Percentiles rank a stretch among this genome's conserved stretches.
These are phyloP conservation scores for Cheilosia soror DNA, from an alignment of 2,888 invertebrate genomes.

Conservation along the genomic window DNA sequence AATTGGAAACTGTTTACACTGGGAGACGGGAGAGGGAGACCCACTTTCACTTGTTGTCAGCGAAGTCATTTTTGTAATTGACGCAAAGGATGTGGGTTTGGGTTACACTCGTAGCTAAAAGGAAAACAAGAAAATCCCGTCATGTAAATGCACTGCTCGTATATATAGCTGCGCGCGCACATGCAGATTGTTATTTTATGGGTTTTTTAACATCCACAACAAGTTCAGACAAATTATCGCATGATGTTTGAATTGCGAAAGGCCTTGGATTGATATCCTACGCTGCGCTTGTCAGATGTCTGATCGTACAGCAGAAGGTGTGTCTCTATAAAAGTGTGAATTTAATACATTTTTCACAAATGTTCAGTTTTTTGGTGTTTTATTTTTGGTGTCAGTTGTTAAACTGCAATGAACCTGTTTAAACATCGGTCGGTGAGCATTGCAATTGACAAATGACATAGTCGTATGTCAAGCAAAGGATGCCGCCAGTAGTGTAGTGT, in stretches of 20 bases:
- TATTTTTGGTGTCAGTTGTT: no score
- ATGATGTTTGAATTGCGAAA: not conserved
- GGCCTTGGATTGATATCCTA: no score
- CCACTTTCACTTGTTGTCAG: conserved; percentile 30
- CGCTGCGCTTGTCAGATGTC: not conserved
- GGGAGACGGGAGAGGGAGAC: not conserved
- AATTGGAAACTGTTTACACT: not conserved
- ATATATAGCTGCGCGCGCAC: not conserved
- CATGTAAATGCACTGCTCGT: not conserved
- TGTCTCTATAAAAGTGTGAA: not conserved
- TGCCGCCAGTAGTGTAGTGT: no score
- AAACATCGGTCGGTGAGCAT: no score
- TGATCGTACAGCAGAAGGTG: not conserved
- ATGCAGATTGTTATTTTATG: not conserved
- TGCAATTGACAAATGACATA: no score
- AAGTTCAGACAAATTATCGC: conserved; percentile 14
- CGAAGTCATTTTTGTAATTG: no score
- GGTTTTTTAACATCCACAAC: not conserved
- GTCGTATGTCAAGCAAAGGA: no score
- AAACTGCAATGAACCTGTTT: no score
- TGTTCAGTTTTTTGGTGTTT: no score
- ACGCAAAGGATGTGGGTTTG: conserved; percentile 35
- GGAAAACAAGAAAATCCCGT: conserved; percentile 18
- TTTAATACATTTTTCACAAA: no score
- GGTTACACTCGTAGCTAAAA: not conserved